Evolutionary conservation across 2,113 vertebrate genomes (phyloP).

Genomic region (Vulpes ferrilata): DNA sequence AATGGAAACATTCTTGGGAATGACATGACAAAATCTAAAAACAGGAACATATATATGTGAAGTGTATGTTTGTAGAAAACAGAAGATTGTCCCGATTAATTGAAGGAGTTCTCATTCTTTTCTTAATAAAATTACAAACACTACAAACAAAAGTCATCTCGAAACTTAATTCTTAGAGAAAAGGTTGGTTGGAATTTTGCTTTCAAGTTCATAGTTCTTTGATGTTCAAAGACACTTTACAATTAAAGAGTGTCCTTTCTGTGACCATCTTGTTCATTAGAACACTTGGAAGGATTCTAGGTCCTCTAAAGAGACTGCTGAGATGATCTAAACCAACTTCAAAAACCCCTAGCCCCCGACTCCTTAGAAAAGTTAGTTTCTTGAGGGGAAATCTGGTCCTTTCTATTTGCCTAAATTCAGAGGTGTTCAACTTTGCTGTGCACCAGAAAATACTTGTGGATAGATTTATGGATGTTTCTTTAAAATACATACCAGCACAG

Average conservation of each 20-base stretch:
- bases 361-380: background rate
- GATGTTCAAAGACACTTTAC: background rate
- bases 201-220: background rate
- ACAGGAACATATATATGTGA: background rate
- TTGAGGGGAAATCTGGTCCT: background rate
- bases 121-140: background rate
- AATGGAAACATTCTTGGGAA: background rate
- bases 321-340: background rate
- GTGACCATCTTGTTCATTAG: background rate
- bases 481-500: background rate
- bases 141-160: background rate
- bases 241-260: background rate
- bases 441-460: background rate
- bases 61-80: background rate
- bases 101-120: background rate
- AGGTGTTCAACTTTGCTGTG: background rate
- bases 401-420: background rate
- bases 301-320: background rate
- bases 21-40: slow-evolving; percentile 1
- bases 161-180: background rate
- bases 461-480: background rate
- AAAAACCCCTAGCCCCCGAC: background rate
- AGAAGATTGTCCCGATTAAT: background rate
- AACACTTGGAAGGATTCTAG: background rate
- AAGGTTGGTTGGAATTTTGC: background rate